Percentiles rank a stretch among this genome's conserved stretches.
Conservation (phyloP, 2,113 vertebrate species). For the Gnathonemus longibarbis region DNA sequence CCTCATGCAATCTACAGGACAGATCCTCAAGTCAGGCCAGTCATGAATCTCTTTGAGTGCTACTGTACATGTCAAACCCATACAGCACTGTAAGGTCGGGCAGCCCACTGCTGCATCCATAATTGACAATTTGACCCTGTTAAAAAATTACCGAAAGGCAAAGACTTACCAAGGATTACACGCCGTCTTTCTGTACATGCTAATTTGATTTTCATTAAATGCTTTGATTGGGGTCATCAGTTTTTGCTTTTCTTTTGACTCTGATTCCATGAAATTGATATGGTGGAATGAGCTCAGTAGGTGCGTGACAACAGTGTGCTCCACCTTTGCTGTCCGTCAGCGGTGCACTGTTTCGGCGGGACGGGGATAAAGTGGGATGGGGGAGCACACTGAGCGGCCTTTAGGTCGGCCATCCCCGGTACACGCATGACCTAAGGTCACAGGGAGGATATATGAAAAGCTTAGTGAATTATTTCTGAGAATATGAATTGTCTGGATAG, state of each 20-base stretch:
- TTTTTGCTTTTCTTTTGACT: not conserved
- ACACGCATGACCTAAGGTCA: not conserved
- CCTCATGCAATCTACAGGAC: not conserved
- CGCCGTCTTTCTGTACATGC: not conserved
- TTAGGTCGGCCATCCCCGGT: not conserved
- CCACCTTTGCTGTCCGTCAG: not conserved
- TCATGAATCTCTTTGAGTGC: not conserved
- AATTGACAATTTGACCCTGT: not conserved
- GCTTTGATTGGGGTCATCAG: not conserved
- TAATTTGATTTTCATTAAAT: not conserved
- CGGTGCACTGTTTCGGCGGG: not conserved
- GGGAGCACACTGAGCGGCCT: constrained; percentile 3
- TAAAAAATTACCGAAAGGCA: not conserved
- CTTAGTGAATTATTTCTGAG: not conserved
- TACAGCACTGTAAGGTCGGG: not conserved
- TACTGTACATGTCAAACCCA: not conserved
- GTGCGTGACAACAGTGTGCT: not conserved
- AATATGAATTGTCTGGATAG: not conserved
- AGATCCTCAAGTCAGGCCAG: not conserved
- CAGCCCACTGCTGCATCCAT: not conserved
- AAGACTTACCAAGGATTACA: not conserved
- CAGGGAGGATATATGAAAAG: not conserved
- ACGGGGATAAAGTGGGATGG: not conserved
- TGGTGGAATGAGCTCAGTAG: not conserved
- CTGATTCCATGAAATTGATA: not conserved